Percentiles rank a stretch among this genome's conserved stretches.
Conservation (phyloP, 1,140 invertebrate genomes). For the Hydropsyche tenuis region DNA sequence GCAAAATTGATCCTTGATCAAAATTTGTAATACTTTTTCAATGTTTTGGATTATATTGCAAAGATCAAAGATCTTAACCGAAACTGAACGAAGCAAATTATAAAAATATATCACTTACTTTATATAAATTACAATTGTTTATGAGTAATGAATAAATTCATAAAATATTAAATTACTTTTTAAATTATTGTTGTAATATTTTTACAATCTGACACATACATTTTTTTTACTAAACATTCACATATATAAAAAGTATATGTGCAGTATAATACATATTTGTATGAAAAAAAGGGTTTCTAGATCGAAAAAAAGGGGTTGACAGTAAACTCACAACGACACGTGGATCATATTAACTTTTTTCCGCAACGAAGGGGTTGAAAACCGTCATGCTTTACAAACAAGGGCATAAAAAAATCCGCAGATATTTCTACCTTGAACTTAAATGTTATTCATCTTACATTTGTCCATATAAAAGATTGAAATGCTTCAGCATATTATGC, state of each 20-base stretch:
- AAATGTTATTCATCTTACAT: background rate
- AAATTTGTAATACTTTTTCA: too few relatives aligned
- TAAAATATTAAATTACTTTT: too few relatives aligned
- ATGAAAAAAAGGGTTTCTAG: constrained; percentile 19
- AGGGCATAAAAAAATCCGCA: constrained; percentile 29
- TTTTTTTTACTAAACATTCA: background rate
- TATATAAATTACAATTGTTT: too few relatives aligned
- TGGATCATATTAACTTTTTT: constrained; percentile 49
- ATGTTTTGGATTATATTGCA: too few relatives aligned
- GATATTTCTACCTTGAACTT: background rate
- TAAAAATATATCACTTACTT: too few relatives aligned
- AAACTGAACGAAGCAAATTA: too few relatives aligned
- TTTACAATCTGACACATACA: too few relatives aligned
- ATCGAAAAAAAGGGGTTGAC: constrained; percentile 39
- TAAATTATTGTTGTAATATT: too few relatives aligned
- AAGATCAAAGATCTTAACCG: too few relatives aligned
- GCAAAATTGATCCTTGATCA: too few relatives aligned
- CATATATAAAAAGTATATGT: background rate
- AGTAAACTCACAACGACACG: constrained; percentile 44
- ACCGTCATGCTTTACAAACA: background rate
- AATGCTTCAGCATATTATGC: background rate
- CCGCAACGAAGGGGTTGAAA: constrained; percentile 41
- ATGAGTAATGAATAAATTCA: too few relatives aligned
- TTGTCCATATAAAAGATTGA: background rate
- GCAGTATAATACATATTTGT: background rate